A percentile compares a stretch with the other conserved stretches of the same genome.
phyloP scores from a whole-genome alignment of 2,888 invertebrate species.

The Tribolium freemani region DNA sequence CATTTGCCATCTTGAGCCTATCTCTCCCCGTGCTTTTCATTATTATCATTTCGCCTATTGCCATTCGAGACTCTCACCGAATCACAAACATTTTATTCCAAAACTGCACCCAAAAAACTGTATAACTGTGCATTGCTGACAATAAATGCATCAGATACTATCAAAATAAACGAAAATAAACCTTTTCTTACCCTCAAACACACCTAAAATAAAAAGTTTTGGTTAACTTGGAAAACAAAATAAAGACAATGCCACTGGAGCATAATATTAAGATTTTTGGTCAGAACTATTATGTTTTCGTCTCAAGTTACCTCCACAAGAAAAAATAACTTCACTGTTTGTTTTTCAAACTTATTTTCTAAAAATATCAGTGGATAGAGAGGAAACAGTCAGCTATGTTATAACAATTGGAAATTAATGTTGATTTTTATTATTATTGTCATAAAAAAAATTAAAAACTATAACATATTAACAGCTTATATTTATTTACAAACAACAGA shows the following conservation, averaged over 20 bases:
- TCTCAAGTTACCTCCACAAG: not conserved
- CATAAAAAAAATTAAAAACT: too few relatives aligned
- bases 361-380: not conserved
- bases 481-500: too few relatives aligned
- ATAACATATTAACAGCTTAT: too few relatives aligned
- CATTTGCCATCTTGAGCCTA: constrained; percentile 38
- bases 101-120: not conserved
- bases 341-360: not conserved
- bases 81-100: not conserved
- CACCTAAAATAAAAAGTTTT: constrained; percentile 5
- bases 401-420: too few relatives aligned
- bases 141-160: not conserved
- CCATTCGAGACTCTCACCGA: constrained; percentile 1
- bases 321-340: not conserved
- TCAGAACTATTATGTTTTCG: not conserved
- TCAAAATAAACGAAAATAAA: not conserved
- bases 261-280: constrained; percentile 13
- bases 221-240: constrained; percentile 6
- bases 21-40: constrained; percentile 52
- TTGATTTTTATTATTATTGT: too few relatives aligned
- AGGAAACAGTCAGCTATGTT: too few relatives aligned
- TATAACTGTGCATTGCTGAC: too few relatives aligned
- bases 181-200: not conserved
- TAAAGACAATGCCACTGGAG: not conserved
- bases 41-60: constrained; percentile 48